Percentiles rank a stretch among this genome's conserved stretches.
Evolutionary conservation across 1,140 invertebrate species (phyloP).

Genomic region (Phortica variegata): DNA sequence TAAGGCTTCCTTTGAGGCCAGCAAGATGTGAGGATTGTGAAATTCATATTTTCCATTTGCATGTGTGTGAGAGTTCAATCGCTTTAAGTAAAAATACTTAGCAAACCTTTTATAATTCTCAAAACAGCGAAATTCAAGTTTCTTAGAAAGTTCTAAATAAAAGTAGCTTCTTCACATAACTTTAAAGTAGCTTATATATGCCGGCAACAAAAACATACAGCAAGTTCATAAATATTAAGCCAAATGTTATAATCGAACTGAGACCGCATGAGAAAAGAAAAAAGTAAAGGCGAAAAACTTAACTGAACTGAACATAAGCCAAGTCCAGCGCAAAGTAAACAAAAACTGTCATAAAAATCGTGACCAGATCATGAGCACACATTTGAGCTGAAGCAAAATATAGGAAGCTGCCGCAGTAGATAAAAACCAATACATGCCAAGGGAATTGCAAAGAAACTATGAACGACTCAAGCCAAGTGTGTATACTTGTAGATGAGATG

Average conservation of each 20-base stretch:
- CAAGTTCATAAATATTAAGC: constrained; percentile 34
- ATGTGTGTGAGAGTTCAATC: no score
- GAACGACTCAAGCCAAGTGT: constrained; percentile 30
- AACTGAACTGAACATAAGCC: constrained; percentile 16
- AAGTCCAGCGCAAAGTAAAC: background rate
- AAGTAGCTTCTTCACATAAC: no score
- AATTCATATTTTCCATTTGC: no score
- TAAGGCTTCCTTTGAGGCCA: no score
- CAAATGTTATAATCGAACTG: constrained; percentile 49
- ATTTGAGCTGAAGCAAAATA: background rate
- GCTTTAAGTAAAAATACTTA: no score
- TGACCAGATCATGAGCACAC: constrained; percentile 28
- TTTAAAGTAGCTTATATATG: background rate
- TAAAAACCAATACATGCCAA: constrained; percentile 15
- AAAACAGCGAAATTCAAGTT: background rate
- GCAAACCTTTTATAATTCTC: background rate
- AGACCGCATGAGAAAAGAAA: constrained; percentile 34
- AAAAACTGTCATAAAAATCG: background rate
- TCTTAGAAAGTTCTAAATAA: no score
- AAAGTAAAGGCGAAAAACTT: constrained; percentile 41
- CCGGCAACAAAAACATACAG: background rate
- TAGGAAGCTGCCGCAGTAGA: background rate
- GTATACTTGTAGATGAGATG: constrained; percentile 28
- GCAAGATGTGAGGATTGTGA: no score
- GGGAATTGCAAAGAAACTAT: constrained; percentile 32